These are phyloP conservation scores for Phalloptychus januarius DNA, from an alignment of 2,797 vertebrate genomes.

Conservation along the genomic window DNA sequence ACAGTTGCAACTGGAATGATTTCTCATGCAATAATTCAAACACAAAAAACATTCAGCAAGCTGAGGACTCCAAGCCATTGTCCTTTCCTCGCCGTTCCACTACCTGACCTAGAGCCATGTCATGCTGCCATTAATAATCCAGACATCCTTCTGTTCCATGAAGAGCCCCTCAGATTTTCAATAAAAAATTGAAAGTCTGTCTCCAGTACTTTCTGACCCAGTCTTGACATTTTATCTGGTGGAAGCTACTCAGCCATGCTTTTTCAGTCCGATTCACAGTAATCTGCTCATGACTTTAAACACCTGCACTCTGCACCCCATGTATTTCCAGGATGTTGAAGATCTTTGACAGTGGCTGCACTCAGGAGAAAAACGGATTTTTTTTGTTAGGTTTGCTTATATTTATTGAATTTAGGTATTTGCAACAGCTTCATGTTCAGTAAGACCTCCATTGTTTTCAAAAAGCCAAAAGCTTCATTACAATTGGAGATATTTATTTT, in stretches of 20 bases:
- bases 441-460: neutral
- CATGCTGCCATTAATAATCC: neutral
- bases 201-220: neutral
- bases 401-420: neutral
- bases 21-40: neutral
- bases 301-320: neutral
- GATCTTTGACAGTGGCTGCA: neutral
- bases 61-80: neutral
- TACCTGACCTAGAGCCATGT: neutral
- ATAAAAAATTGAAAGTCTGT: neutral
- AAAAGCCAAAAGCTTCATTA: neutral
- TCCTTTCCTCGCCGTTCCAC: neutral
- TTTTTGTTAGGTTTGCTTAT: neutral
- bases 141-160: neutral
- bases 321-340: neutral
- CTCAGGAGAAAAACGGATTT: neutral
- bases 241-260: neutral
- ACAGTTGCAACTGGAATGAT: neutral
- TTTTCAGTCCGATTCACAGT: neutral
- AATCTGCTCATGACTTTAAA: neutral
- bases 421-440: neutral
- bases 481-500: no score
- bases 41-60: neutral
- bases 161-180: neutral
- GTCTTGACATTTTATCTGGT: slow-evolving; percentile 1